Conservation (phyloP, 53 echinoderm and acorn worm genomes). For the Echinarachnius parma region DNA sequence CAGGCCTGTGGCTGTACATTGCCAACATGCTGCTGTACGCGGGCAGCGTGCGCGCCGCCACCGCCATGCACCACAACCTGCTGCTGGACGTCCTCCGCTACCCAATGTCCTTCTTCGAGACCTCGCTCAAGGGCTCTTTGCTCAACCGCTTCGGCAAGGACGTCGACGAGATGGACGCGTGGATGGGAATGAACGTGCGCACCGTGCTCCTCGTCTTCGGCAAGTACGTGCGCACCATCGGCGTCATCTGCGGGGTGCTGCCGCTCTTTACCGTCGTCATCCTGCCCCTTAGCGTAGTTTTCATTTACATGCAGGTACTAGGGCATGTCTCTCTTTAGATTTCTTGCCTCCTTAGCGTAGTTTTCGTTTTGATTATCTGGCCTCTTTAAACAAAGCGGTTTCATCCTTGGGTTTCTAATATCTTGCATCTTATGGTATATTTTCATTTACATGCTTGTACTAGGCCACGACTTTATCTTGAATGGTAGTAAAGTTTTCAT, state of each 20-base stretch:
- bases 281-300: constrained; percentile 26
- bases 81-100: constrained; percentile 46
- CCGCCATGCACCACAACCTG: constrained; percentile 45
- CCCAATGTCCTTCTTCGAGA: constrained; percentile 90
- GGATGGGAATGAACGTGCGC: constrained; percentile 30
- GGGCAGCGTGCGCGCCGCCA: constrained; percentile 56
- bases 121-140: constrained; percentile 69
- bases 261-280: constrained; percentile 46
- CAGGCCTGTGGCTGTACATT: constrained; percentile 30
- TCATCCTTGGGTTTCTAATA: too few species aligned
- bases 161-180: constrained; percentile 59
- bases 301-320: constrained; percentile 44
- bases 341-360: too few species aligned
- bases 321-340: too few species aligned
- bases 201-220: constrained; percentile 20
- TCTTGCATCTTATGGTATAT: too few species aligned
- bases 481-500: too few species aligned
- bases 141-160: constrained; percentile 89
- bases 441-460: too few species aligned
- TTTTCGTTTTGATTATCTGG: too few species aligned
- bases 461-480: too few species aligned
- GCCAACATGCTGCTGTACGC: constrained; percentile 32
- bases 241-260: constrained; percentile 23
- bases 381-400: too few species aligned
- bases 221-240: constrained; percentile 44